Percentiles rank a stretch among this genome's conserved stretches.
Evolutionary conservation across 2,888 invertebrate genomes (phyloP).

Genomic region (Scaptodrosophila latifasciaeformis): DNA sequence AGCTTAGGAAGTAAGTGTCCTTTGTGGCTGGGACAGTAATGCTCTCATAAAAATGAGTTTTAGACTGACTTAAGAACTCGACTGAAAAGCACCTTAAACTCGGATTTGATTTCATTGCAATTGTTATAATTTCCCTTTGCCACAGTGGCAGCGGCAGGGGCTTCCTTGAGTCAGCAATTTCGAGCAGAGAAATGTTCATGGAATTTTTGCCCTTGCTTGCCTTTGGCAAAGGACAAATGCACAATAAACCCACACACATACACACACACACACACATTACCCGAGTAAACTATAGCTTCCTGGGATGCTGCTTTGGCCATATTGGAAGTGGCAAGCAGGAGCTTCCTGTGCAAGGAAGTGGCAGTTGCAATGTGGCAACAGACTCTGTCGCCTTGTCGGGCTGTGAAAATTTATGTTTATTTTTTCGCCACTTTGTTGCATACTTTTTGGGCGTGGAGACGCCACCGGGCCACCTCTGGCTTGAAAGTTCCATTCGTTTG

Average conservation of each 20-base stretch:
- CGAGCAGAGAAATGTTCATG: conserved; percentile 37
- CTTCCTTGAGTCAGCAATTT: conserved; percentile 17
- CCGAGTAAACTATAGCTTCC: conserved; percentile 37
- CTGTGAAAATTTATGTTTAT: conserved; percentile 41
- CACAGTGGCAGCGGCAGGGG: background rate
- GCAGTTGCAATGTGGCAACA: conserved; percentile 37
- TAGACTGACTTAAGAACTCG: too few species aligned
- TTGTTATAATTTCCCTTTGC: background rate
- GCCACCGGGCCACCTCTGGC: too few species aligned
- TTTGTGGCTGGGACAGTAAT: too few species aligned
- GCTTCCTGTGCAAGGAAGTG: conserved; percentile 22
- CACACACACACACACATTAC: conserved; percentile 21
- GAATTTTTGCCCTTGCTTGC: conserved; percentile 58
- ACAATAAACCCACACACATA: conserved; percentile 48
- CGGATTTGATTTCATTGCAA: too few species aligned
- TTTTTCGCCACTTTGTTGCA: background rate
- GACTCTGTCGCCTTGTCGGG: conserved; percentile 34
- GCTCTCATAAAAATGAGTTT: too few species aligned
- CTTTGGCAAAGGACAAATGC: conserved; percentile 64
- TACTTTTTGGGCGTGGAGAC: conserved; percentile 3
- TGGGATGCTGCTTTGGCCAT: conserved; percentile 36
- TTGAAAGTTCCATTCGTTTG: too few species aligned
- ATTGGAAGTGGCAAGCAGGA: background rate
- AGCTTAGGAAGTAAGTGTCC: too few species aligned
- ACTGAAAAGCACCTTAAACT: too few species aligned